These are phyloP conservation scores for Eriosoma lanigerum DNA, from an alignment of 1,140 invertebrate species.

Conservation along the genomic window DNA sequence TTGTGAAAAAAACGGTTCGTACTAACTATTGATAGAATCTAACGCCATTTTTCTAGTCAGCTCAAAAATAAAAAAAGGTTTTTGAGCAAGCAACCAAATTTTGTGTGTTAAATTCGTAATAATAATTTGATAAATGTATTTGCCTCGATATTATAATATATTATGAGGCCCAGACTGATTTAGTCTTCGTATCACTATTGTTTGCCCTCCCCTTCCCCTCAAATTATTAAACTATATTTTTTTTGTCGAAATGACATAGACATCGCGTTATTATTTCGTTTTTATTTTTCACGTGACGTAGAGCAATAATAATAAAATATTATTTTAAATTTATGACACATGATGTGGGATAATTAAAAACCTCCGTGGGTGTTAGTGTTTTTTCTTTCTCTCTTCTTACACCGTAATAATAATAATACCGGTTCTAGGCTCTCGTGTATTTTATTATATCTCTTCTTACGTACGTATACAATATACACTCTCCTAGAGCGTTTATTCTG, in stretches of 20 bases:
- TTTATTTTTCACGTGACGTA: conserved; percentile 32
- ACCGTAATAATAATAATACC: conserved; percentile 46
- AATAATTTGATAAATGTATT: conserved; percentile 24
- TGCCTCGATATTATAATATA: background rate
- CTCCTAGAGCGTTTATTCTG: conserved; percentile 49
- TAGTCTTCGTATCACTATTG: conserved; percentile 49
- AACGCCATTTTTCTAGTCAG: conserved; percentile 52
- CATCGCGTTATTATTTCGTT: conserved; percentile 16
- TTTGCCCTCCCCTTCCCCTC: background rate
- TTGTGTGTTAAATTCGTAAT: conserved; percentile 39
- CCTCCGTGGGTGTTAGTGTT: conserved; percentile 50
- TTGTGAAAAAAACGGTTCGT: conserved; percentile 41
- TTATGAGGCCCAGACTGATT: conserved; percentile 42
- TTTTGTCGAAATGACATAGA: conserved; percentile 19
- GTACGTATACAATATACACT: background rate
- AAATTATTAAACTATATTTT: background rate
- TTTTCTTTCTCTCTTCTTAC: conserved; percentile 28
- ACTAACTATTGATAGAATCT: conserved; percentile 43
- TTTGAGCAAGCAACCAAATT: conserved; percentile 51
- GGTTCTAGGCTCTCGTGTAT: conserved; percentile 49
- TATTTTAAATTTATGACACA: conserved; percentile 49
- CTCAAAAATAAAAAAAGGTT: conserved; percentile 48
- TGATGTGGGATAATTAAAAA: conserved; percentile 51
- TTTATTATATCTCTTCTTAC: conserved; percentile 47
- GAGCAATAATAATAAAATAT: conserved; percentile 50